A percentile compares a stretch with the other conserved stretches of the same genome.
phyloP scores from a whole-genome alignment of 2,888 invertebrate genomes.

The Stenodema calcarata region DNA sequence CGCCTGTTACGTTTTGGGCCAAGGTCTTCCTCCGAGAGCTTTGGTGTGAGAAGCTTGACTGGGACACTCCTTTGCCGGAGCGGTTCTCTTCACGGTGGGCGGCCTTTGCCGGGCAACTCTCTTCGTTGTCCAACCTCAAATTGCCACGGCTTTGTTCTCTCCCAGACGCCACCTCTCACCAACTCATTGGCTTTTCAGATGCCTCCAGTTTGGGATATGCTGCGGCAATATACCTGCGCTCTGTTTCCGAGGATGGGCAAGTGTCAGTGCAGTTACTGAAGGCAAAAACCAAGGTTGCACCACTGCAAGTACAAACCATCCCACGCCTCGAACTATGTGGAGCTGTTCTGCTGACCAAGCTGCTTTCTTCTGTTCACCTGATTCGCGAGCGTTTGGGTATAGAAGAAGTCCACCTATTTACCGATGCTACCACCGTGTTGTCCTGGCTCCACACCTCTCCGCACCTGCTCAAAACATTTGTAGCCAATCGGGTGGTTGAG shows the following conservation, averaged over 20 bases:
- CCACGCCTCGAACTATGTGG: background rate
- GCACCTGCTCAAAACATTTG: too few relatives aligned
- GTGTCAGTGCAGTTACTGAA: background rate
- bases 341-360: background rate
- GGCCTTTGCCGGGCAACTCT: too few relatives aligned
- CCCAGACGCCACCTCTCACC: too few relatives aligned
- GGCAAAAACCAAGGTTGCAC: too few relatives aligned
- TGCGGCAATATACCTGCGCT: background rate
- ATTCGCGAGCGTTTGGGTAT: background rate
- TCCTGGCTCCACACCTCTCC: slow-evolving; percentile 56
- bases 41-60: too few relatives aligned
- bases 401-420: background rate
- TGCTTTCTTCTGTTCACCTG: background rate
- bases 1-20: too few relatives aligned
- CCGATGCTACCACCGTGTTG: slow-evolving; percentile 55
- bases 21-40: too few relatives aligned
- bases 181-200: too few relatives aligned
- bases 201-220: background rate
- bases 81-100: too few relatives aligned
- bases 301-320: too few relatives aligned
- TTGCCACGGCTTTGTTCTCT: too few relatives aligned
- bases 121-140: background rate
- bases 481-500: background rate
- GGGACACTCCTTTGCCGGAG: too few relatives aligned
- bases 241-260: background rate